Base-by-base conservation (phyloP, 2,888 invertebrate species). In the Rhagophthalmus giganteus region DNA sequence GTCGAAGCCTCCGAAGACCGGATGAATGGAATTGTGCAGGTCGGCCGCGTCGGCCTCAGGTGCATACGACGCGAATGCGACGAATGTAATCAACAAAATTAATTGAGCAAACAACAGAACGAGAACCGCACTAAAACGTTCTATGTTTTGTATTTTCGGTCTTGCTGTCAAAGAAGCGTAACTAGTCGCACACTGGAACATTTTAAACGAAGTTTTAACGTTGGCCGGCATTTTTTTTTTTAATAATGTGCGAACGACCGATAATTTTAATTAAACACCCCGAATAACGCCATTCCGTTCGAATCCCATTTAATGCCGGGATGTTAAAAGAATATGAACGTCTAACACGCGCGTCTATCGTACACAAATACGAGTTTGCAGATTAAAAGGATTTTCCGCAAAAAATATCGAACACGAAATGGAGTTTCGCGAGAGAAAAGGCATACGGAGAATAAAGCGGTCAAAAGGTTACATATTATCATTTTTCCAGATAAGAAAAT, bases 61-160 rank as follows among this genome's bases (percentile, higher is more conserved):
- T 40, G 72, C 72, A 61, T 81, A 80, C 56, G 69, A 69, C 48
- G 74, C 74, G 55, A 73, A 71, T 14, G 66, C 70, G 32, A 75
- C 66, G 61, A 76, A 76, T 31, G 74, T 63, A 47, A 74, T 67
- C 15, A 77, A 54, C 46, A 78, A 60, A 42, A 73, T 63, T 9
- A 73, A 66, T 63, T 78, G 71, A 37, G 75, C 57, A 50, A 72
- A 68, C 27, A 76, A 53, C 27, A 77, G 61, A 11, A 66, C 55
- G 34, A 74, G 34, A 15, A 34, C 35, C 2, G 40, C 33, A 28
- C 45, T 41, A 13, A 38, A 45, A 1, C 49, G 49, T 24, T 54
- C 45, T 8, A 54, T 49, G 33, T 45, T 54, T 35, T 39, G 44
- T 14, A 49, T 37, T 27, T 49, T 26, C 2, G 54, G 44, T 20